Conservation (phyloP, 2,888 invertebrate genomes). For the Chrysolina americana region DNA sequence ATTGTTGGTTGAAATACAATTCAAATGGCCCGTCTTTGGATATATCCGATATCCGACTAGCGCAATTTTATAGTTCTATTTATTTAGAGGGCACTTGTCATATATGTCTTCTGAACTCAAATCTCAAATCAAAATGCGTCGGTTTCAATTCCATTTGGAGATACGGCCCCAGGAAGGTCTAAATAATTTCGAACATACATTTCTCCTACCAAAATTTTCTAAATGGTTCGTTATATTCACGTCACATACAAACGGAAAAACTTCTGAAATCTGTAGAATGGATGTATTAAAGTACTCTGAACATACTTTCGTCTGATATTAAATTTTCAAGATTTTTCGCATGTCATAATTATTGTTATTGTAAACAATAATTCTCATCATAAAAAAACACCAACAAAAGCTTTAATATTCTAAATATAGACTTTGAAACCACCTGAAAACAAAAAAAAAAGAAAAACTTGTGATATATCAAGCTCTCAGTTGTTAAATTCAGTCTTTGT, state of each 20-base stretch:
- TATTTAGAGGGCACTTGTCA: neutral
- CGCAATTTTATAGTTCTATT: neutral
- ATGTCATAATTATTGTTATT: no score
- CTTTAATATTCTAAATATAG: no score
- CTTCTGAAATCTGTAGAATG: neutral
- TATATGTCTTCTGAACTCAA: no score
- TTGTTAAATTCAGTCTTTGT: no score
- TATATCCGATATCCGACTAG: neutral
- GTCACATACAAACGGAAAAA: neutral
- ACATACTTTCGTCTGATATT: constrained; percentile 12
- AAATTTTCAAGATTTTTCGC: neutral
- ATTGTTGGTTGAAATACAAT: constrained; percentile 4
- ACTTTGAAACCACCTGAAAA: no score
- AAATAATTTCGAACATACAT: neutral
- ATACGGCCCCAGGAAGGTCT: constrained; percentile 15
- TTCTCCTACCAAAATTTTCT: neutral
- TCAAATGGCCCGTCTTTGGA: constrained; percentile 4
- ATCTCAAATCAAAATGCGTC: neutral
- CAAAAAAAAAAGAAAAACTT: no score
- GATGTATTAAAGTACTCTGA: neutral
- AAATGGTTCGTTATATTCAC: neutral
- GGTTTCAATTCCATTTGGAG: constrained; percentile 7
- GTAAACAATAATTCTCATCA: no score
- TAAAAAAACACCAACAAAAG: no score
- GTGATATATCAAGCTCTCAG: no score